Evolutionary conservation across 2,797 vertebrate genomes (phyloP), one percentile per base, ranked within the genome.

Genomic region (Falco concolor): DNA sequence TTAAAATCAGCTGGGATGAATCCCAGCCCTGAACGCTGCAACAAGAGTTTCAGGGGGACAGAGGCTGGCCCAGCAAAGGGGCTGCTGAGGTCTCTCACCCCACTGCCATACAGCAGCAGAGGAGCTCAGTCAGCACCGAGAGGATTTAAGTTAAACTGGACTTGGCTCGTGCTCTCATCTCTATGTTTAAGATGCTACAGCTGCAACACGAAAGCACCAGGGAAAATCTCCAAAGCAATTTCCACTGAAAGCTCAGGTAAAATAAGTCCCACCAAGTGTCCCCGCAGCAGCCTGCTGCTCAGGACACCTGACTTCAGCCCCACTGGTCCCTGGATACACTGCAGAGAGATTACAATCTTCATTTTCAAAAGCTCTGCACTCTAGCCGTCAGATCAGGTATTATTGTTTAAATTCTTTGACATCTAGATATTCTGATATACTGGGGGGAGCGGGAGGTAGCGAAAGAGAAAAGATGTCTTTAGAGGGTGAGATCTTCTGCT

Each of bases 361-460:
- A 44, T 86, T 83, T 96, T 85, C 81, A 65, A 91, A 91, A 84
- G 52, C 61, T 36, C 73, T 61, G 25, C 10, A 8, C 81, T 88
- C 70, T 30, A 85, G 49, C 44, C 68, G 61, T 91, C 79, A 91
- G 56, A 90, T 87, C 70, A 87, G 78, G 44, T 87, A 94, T 91
- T 91, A 73, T 64, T 92, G 75, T 84, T 96, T 91, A 94, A 92
- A 95, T 96, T 97, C 89, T 93, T 95, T 95, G 90, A 96, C 90
- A 96, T 89, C 76, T 90, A 88, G 83, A 96, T 95, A 97, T 86
- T 80, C 59, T 81, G 86, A 92, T 53, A 47, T 10, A 44, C 89
- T 93, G 44, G 44, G 44, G 44, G 18, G 21, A 13, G 9, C 4
- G 12, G 11, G 14, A 34, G 32, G 56, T 15, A n/a, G 16, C 4